phyloP scores from a whole-genome alignment of 2,797 vertebrate genomes.

The Danio jaintianensis region DNA sequence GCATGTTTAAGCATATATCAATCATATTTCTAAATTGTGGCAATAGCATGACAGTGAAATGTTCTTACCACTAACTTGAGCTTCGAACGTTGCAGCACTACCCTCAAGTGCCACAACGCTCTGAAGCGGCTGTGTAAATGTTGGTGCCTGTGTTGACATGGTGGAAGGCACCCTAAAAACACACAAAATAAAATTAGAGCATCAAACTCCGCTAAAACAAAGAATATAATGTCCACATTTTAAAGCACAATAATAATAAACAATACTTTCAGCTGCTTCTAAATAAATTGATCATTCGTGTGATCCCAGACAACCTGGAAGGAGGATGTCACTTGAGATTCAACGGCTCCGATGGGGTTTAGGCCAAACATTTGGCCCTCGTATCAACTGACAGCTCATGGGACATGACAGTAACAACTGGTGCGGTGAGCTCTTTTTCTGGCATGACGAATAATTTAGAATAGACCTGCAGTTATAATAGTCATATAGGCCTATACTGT shows the following conservation, averaged over 20 bases:
- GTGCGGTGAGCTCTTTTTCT: conserved; percentile 41
- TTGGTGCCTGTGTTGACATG: conserved; percentile 95
- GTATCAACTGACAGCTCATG: conserved; percentile 67
- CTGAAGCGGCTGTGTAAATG: conserved; percentile 96
- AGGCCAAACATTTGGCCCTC: conserved; percentile 52
- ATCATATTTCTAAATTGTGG: not conserved
- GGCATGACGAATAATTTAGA: conserved; percentile 42
- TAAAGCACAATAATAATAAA: not conserved
- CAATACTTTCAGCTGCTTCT: conserved; percentile 56
- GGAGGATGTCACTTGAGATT: conserved; percentile 60
- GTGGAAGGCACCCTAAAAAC: conserved; percentile 88
- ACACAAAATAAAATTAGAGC: conserved; percentile 44
- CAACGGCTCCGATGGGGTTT: conserved; percentile 51
- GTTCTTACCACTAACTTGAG: conserved; percentile 96
- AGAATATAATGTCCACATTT: not conserved
- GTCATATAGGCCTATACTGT: not conserved
- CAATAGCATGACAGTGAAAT: conserved; percentile 13
- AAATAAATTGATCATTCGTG: conserved; percentile 40
- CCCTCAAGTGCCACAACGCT: conserved; percentile 98
- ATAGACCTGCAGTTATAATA: conserved; percentile 30
- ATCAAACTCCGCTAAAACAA: not conserved
- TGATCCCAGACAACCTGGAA: conserved; percentile 56
- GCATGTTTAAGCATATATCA: not conserved
- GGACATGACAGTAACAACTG: conserved; percentile 76
- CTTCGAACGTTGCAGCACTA: conserved; percentile 98